Percentiles rank a stretch among this genome's conserved stretches.
These are phyloP conservation scores for Pararge aegeria DNA, from an alignment of 1,140 invertebrate genomes.

Conservation along the genomic window DNA sequence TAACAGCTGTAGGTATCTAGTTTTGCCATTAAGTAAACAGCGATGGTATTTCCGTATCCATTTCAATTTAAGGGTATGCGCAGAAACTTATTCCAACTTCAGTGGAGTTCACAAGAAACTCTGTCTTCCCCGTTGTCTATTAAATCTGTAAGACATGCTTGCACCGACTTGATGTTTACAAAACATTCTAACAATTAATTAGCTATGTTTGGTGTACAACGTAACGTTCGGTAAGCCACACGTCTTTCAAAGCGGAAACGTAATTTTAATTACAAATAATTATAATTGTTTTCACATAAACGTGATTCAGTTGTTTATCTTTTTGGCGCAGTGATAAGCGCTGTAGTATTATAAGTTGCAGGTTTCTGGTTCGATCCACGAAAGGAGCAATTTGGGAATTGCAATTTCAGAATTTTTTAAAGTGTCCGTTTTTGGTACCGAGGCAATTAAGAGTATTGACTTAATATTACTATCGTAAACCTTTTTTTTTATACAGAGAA, in stretches of 20 bases:
- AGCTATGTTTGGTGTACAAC: constrained; percentile 25
- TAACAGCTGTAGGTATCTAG: neutral
- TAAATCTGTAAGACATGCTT: constrained; percentile 66
- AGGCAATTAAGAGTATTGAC: no score
- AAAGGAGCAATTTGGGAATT: no score
- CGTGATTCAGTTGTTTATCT: no score
- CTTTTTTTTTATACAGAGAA: no score
- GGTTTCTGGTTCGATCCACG: no score
- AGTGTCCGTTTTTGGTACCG: no score
- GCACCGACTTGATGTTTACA: constrained; percentile 48
- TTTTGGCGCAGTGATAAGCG: no score
- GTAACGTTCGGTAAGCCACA: constrained; percentile 22
- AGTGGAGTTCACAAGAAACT: constrained; percentile 65
- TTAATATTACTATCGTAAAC: no score
- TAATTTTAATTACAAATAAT: constrained; percentile 14
- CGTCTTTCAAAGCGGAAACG: constrained; percentile 7
- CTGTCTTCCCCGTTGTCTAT: constrained; percentile 61
- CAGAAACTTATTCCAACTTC: constrained; percentile 60
- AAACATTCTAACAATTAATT: constrained; percentile 34
- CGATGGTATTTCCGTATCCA: constrained; percentile 55
- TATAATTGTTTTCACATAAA: neutral
- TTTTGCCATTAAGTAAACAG: neutral
- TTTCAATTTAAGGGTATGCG: constrained; percentile 65
- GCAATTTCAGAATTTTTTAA: no score
- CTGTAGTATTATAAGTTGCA: no score